These are phyloP conservation scores for Psilopogon haemacephalus DNA, from an alignment of 2,113 vertebrate genomes.

Conservation along the genomic window DNA sequence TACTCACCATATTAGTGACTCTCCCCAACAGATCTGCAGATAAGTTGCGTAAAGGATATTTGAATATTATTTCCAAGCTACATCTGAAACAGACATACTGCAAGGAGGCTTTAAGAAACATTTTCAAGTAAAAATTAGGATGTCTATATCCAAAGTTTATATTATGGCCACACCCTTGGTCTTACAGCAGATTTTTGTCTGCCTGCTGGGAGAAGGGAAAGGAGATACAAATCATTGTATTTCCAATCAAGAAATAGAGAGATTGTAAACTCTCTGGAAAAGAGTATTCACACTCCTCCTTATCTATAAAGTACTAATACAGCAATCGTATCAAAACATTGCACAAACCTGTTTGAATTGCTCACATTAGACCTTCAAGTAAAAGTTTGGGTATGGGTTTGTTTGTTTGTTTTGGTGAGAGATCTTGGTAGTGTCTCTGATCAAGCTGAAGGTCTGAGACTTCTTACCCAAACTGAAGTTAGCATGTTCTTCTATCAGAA, in stretches of 20 bases:
- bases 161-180: background rate
- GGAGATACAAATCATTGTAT: background rate
- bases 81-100: background rate
- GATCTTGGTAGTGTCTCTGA: rapidly evolving
- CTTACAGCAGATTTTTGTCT: background rate
- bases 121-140: background rate
- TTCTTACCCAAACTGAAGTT: background rate
- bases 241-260: background rate
- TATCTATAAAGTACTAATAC: background rate
- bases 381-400: too few species aligned
- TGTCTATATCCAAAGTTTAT: background rate
- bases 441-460: background rate
- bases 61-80: background rate
- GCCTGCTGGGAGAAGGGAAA: background rate
- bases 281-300: background rate
- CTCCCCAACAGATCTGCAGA: background rate
- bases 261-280: background rate
- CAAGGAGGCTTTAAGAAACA: background rate
- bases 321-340: background rate
- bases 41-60: background rate
- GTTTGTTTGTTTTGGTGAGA: background rate
- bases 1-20: background rate
- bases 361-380: background rate
- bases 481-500: background rate
- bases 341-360: background rate